Conservation (phyloP, 2,797 vertebrate genomes). For the Peromyscus aztecus region DNA sequence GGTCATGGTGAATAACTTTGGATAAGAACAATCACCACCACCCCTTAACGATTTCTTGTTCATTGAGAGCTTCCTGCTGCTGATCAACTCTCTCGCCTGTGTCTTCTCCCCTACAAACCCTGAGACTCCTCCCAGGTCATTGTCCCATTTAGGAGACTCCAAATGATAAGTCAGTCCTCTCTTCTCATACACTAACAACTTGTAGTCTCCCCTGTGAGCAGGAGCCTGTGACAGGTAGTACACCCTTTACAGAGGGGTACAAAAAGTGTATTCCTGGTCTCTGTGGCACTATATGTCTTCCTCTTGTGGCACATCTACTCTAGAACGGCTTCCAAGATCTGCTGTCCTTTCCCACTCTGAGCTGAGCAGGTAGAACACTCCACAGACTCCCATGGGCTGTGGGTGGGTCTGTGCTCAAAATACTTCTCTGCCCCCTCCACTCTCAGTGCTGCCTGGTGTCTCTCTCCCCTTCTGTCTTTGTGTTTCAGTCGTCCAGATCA, state of each 20-base stretch:
- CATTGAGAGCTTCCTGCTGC: background rate
- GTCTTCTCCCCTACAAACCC: background rate
- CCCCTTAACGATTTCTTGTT: background rate
- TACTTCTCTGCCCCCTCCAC: background rate
- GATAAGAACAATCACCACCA: background rate
- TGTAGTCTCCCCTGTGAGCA: background rate
- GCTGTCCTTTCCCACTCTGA: background rate
- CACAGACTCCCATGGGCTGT: background rate
- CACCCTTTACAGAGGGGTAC: background rate
- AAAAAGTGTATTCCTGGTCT: background rate
- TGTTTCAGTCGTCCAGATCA: too few relatives aligned
- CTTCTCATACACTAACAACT: background rate
- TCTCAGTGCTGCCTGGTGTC: background rate
- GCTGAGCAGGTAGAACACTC: too few relatives aligned
- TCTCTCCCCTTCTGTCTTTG: background rate
- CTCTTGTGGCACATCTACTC: background rate
- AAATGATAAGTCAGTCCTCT: background rate
- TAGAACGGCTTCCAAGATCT: background rate
- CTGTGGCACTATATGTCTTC: background rate
- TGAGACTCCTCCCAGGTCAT: background rate
- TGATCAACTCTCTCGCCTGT: accelerated
- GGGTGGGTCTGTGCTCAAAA: background rate
- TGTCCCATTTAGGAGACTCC: background rate
- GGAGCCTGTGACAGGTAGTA: background rate
- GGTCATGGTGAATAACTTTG: too few relatives aligned